These are phyloP conservation scores for Timandra comae DNA, from an alignment of 2,888 invertebrate species.

Conservation along the genomic window DNA sequence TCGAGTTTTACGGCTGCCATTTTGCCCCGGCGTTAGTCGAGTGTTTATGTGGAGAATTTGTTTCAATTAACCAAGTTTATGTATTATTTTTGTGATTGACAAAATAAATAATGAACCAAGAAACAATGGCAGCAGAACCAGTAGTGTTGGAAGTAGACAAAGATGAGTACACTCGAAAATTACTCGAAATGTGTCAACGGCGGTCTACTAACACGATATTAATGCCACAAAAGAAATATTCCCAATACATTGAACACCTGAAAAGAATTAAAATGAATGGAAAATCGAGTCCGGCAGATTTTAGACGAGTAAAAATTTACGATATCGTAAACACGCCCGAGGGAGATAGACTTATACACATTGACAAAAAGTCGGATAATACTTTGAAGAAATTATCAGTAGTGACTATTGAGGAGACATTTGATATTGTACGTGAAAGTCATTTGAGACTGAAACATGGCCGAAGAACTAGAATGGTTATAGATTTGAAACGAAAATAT, in stretches of 20 bases:
- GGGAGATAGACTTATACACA: conserved; percentile 27
- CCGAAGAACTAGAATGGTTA: conserved; percentile 41
- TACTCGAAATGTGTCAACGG: conserved; percentile 30
- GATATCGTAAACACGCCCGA: conserved; percentile 32
- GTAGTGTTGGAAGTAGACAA: conserved; percentile 23
- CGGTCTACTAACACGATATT: conserved; percentile 33
- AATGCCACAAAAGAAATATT: conserved; percentile 34
- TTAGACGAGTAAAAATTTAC: conserved; percentile 39
- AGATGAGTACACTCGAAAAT: conserved; percentile 34
- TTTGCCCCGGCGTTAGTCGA: no score
- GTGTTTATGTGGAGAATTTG: no score
- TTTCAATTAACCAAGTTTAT: no score
- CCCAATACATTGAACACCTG: conserved; percentile 31
- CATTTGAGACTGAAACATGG: conserved; percentile 43
- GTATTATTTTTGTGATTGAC: no score
- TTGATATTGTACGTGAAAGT: conserved; percentile 40
- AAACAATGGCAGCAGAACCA: no score
- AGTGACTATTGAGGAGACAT: conserved; percentile 43
- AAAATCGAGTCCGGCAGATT: conserved; percentile 35
- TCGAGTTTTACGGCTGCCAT: no score
- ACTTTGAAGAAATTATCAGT: conserved; percentile 19
- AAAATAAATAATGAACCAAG: no score
- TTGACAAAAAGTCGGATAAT: conserved; percentile 15
- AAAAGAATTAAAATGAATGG: conserved; percentile 29
- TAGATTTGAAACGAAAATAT: conserved; percentile 37